Evolutionary conservation across 2,888 invertebrate genomes (phyloP), one percentile per base, ranked within the genome.

Genomic region (Shargacucullia verbasci): DNA sequence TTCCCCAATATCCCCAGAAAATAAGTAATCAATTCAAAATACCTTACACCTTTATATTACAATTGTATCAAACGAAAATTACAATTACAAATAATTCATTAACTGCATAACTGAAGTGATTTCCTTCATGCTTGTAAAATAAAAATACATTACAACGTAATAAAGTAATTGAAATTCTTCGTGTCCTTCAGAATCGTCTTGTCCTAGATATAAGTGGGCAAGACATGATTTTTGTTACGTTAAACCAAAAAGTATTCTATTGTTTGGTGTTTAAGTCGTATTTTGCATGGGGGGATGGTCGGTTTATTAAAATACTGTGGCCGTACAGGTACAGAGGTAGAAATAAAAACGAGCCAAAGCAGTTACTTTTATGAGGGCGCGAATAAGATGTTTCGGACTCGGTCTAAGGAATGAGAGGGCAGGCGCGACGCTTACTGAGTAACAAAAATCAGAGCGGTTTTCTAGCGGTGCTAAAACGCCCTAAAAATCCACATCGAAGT

Each of bases 281-380:
- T 84, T 83, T 85, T 15, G 75, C 52, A 59, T 77, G 71, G 34
- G 35, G 44, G 38, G 13, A 55, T 44, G 64, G 82, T 71, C 72
- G 86, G 92, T 92, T 93, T 93, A 93, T 93, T 93, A 94, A 93
- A 93, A 93, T 92, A 93, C 92, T 92, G 92, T 86, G 92, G 90
- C 91, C 90, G 92, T 91, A 88, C 92, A 92, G 92, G 92, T 92
- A 93, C 86, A 88, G 88, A 86, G 87, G 90, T 86, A 88, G 92
- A 92, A 92, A 94, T 93, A 93, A 93, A 94, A 93, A 93, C 91
- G 91, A 91, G 88, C 84, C 91, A 88, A 92, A 91, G 92, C 92
- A 92, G 94, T 94, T 93, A 93, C 94, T 92, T 94, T 93, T 94
- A 94, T 93, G 94, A 93, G 94, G 92, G 93, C 94, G 94, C 91